Percentiles rank a stretch among this genome's conserved stretches.
phyloP scores from a whole-genome alignment of 2,113 vertebrate genomes.

The Rhea americana region DNA sequence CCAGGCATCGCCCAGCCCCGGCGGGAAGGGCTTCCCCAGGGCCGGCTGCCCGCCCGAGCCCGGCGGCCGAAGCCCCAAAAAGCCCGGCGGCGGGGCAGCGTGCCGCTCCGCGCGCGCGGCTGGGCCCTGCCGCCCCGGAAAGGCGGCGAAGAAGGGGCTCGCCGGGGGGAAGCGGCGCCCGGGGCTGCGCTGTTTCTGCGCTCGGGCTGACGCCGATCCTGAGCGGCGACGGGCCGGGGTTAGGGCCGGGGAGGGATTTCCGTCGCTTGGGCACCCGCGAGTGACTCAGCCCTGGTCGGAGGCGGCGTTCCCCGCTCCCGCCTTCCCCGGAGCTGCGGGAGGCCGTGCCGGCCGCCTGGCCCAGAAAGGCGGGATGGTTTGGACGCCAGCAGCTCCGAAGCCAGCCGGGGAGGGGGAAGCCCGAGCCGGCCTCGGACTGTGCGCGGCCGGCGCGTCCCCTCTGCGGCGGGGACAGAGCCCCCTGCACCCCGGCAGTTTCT shows the following conservation, averaged over 20 bases:
- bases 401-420: background rate
- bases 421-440: accelerated
- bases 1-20: background rate
- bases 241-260: background rate
- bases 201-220: too few species aligned
- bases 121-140: too few species aligned
- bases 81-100: background rate
- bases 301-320: background rate
- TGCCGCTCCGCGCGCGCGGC: background rate
- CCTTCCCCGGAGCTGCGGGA: background rate
- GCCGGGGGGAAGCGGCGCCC: too few species aligned
- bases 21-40: accelerated
- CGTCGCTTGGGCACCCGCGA: background rate
- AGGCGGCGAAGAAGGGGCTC: too few species aligned
- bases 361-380: accelerated
- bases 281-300: background rate
- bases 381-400: background rate
- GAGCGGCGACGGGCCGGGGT: background rate
- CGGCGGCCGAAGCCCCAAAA: background rate
- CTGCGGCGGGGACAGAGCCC: background rate
- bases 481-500: too few species aligned
- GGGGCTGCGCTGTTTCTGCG: too few species aligned
- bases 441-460: background rate
- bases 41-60: too few species aligned
- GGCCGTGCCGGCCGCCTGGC: background rate